phyloP scores from a whole-genome alignment of 2,113 vertebrate genomes.

The Cynopterus brachyotis region DNA sequence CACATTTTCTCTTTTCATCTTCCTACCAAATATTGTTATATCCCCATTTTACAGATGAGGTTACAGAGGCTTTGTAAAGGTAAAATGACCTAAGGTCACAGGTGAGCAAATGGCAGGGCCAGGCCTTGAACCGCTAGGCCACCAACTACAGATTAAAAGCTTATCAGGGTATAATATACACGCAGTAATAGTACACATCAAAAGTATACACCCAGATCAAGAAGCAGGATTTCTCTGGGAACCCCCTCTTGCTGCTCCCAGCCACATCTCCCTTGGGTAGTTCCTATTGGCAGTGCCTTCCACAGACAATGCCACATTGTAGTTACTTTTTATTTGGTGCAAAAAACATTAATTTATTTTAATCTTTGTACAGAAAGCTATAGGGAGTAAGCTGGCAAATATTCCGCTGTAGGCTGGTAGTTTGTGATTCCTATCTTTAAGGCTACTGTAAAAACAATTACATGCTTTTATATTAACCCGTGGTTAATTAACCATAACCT shows the following conservation, averaged over 20 bases:
- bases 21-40: not conserved
- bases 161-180: no score
- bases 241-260: accelerated
- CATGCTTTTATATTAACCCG: not conserved
- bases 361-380: not conserved
- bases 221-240: not conserved
- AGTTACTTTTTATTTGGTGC: not conserved
- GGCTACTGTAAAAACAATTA: not conserved
- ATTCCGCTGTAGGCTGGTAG: not conserved
- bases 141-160: no score
- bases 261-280: not conserved
- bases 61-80: not conserved
- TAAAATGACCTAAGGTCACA: not conserved
- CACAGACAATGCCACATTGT: not conserved
- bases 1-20: not conserved
- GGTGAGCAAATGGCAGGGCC: not conserved
- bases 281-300: not conserved
- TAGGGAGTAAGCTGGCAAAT: not conserved
- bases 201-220: not conserved
- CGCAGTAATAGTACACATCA: no score
- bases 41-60: not conserved
- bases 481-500: not conserved
- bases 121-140: not conserved
- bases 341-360: not conserved
- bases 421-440: not conserved